A percentile compares a stretch with the other conserved stretches of the same genome.
Conservation (phyloP, 2,113 vertebrate genomes). For the Osmerus mordax region DNA sequence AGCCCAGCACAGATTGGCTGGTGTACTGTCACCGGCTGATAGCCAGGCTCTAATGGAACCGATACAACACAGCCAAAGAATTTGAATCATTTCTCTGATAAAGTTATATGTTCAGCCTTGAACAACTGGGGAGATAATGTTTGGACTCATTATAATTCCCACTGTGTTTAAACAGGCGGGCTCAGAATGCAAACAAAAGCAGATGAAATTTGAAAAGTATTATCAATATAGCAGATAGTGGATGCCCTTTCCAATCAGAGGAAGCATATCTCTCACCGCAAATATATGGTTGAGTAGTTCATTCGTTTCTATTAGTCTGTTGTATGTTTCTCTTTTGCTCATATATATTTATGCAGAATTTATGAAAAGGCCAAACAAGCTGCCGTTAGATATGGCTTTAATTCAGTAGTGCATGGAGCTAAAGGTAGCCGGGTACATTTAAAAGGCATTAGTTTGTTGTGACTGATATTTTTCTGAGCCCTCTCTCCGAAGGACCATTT, state of each 20-base stretch:
- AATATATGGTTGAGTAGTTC: slow-evolving; percentile 99
- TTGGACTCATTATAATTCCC: slow-evolving; percentile 99
- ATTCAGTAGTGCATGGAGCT: slow-evolving; percentile 61
- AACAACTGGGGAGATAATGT: slow-evolving; percentile 98
- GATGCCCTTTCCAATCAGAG: slow-evolving; percentile 99
- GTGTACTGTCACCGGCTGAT: slow-evolving; percentile 95
- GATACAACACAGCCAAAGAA: slow-evolving; percentile 98
- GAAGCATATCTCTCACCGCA: slow-evolving; percentile 96
- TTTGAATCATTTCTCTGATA: slow-evolving; percentile 99
- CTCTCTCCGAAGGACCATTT: slow-evolving; percentile 58
- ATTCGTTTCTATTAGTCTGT: slow-evolving; percentile 99
- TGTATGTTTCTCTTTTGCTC: slow-evolving; percentile 83
- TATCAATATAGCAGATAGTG: slow-evolving; percentile 99
- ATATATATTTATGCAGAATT: slow-evolving; percentile 80
- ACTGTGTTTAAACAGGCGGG: slow-evolving; percentile 99
- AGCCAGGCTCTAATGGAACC: slow-evolving; percentile 97
- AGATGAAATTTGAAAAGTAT: slow-evolving; percentile 99
- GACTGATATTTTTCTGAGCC: slow-evolving; percentile 66
- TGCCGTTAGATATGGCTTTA: slow-evolving; percentile 60
- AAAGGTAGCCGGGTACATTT: slow-evolving; percentile 70
- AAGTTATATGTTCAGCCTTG: slow-evolving; percentile 99
- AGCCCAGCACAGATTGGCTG: slow-evolving; percentile 86
- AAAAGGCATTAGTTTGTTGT: slow-evolving; percentile 71
- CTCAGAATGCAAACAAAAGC: slow-evolving; percentile 99
- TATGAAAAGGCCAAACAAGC: slow-evolving; percentile 79